Conservation (phyloP, 1,140 invertebrate species). For the Copidosoma floridanum region DNA sequence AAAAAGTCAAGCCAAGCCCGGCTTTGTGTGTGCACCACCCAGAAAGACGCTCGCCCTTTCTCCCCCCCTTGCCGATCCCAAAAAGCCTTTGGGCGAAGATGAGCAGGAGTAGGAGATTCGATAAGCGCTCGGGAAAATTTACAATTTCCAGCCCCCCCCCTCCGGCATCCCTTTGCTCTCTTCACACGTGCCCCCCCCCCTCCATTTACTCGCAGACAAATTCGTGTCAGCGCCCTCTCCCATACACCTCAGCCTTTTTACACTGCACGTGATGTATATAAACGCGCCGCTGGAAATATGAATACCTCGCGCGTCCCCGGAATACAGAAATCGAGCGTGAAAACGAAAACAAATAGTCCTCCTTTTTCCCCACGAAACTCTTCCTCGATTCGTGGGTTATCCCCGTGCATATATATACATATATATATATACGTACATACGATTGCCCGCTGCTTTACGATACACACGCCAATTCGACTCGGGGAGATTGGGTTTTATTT, state of each 20-base stretch:
- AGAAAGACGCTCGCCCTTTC: neutral
- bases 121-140: constrained; percentile 18
- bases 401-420: too few species aligned
- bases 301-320: neutral
- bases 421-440: too few species aligned
- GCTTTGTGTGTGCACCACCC: constrained; percentile 3
- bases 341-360: constrained; percentile 4
- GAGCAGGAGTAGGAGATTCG: too few species aligned
- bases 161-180: neutral
- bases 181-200: neutral
- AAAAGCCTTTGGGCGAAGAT: too few species aligned
- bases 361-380: too few species aligned
- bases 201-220: neutral
- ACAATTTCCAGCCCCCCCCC: constrained; percentile 16
- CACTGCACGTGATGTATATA: too few species aligned
- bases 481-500: too few species aligned
- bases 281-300: constrained; percentile 3
- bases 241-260: neutral
- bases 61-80: too few species aligned
- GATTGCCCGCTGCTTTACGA: too few species aligned
- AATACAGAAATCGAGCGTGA: constrained; percentile 3
- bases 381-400: too few species aligned
- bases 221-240: constrained; percentile 2
- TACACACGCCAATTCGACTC: too few species aligned
- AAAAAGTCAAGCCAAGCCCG: too few species aligned